These are phyloP conservation scores for Rapana venosa DNA, from an alignment of 2,888 invertebrate genomes.

Conservation along the genomic window DNA sequence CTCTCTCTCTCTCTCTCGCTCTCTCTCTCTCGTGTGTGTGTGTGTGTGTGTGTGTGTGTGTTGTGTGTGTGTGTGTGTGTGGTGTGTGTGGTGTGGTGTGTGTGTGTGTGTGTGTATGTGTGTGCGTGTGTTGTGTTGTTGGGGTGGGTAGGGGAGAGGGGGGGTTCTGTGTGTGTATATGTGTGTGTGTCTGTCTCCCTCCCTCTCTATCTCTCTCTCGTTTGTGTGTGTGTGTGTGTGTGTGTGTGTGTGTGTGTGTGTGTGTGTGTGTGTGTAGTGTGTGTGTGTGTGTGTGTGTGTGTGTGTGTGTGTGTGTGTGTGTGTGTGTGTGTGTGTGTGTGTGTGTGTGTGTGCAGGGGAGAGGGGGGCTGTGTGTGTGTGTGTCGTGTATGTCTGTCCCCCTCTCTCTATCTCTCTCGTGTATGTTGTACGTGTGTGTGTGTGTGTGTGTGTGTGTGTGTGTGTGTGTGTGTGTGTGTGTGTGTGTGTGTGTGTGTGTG, in stretches of 20 bases:
- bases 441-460: constrained; percentile 20
- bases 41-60: too few relatives aligned
- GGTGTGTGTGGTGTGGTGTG: too few relatives aligned
- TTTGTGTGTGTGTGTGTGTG: not conserved
- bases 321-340: not conserved
- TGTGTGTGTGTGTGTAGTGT: constrained; percentile 12
- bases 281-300: constrained; percentile 29
- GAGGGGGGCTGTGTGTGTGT: not conserved
- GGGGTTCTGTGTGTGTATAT: not conserved
- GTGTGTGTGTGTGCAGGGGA: constrained; percentile 1
- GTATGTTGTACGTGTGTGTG: not conserved
- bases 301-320: constrained; percentile 17
- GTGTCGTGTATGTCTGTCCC: not conserved
- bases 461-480: constrained; percentile 5
- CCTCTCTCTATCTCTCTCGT: not conserved
- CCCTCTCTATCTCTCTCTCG: too few relatives aligned
- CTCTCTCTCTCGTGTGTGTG: too few relatives aligned
- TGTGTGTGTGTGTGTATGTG: too few relatives aligned
- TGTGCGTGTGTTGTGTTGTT: too few relatives aligned
- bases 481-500: not conserved
- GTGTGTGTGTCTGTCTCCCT: too few relatives aligned
- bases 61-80: too few relatives aligned
- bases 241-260: not conserved
- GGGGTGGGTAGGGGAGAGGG: not conserved
- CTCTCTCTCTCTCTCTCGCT: too few relatives aligned